Conservation (phyloP, 2,797 vertebrate species). For the Sebastes itinus region DNA sequence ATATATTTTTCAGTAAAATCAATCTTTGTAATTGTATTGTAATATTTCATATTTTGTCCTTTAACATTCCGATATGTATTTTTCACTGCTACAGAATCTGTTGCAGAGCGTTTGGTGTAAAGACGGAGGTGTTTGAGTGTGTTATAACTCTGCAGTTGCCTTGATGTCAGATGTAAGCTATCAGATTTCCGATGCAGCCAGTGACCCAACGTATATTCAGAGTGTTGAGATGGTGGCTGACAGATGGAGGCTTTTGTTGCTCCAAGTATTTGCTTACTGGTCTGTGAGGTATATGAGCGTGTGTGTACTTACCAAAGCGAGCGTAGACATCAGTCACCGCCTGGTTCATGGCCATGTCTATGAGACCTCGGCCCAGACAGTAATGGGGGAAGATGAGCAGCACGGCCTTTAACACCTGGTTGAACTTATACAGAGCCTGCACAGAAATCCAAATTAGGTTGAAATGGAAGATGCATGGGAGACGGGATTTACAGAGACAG, state of each 20-base stretch:
- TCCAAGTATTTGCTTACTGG: neutral
- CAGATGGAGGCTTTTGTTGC: constrained; percentile 4
- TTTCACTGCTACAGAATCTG: neutral
- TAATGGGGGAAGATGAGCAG: constrained; percentile 94
- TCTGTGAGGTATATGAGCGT: neutral
- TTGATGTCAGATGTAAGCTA: neutral
- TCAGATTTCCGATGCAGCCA: constrained; percentile 3
- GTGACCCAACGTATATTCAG: neutral
- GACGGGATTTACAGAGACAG: neutral
- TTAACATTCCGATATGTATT: neutral
- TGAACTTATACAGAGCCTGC: constrained; percentile 88
- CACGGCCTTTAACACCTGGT: constrained; percentile 86
- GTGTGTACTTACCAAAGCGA: constrained; percentile 87
- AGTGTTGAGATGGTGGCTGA: neutral
- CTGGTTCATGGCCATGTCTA: constrained; percentile 95
- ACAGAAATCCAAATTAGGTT: constrained; percentile 25
- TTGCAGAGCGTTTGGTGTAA: neutral
- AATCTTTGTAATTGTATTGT: neutral
- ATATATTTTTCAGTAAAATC: neutral
- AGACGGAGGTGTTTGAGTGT: no score
- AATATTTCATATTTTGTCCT: neutral
- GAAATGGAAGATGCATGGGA: neutral
- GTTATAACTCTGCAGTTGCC: neutral
- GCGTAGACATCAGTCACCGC: constrained; percentile 90
- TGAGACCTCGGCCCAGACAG: constrained; percentile 93